A percentile compares a stretch with the other conserved stretches of the same genome.
Evolutionary conservation across 2,113 vertebrate species (phyloP).

Genomic region (Pterophyllum scalare): DNA sequence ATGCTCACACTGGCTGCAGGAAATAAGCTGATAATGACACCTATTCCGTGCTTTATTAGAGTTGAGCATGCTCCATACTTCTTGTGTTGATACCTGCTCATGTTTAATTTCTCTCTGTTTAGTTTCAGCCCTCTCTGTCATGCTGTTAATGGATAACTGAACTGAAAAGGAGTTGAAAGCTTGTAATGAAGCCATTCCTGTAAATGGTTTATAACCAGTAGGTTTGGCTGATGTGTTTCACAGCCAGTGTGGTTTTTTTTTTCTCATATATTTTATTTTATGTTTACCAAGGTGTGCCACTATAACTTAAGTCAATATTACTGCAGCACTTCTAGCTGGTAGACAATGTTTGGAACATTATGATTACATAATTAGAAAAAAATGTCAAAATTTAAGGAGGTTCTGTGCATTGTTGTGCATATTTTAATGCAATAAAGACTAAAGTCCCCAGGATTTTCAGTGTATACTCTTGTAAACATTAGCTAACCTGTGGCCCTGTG

Average conservation of each 20-base stretch:
- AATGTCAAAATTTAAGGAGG: neutral
- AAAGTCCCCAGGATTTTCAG: neutral
- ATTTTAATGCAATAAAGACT: constrained; percentile 54
- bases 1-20: constrained; percentile 40
- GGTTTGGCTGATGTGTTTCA: constrained; percentile 87
- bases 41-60: neutral
- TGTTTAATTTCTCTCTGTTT: neutral
- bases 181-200: constrained; percentile 90
- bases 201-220: constrained; percentile 86
- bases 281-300: neutral
- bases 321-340: neutral
- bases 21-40: constrained; percentile 61
- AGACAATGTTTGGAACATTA: neutral
- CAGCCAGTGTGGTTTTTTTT: constrained; percentile 66
- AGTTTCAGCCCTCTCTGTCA: neutral
- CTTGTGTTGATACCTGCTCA: neutral
- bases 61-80: neutral
- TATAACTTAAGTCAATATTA: constrained; percentile 3
- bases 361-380: neutral
- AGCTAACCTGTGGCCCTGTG: no score
- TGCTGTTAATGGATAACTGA: neutral
- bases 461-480: neutral
- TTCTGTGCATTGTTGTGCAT: neutral
- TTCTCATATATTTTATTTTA: neutral
- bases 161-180: constrained; percentile 74